Evolutionary conservation across 2,888 invertebrate species (phyloP).

Genomic region (Machimus rusticus): DNA sequence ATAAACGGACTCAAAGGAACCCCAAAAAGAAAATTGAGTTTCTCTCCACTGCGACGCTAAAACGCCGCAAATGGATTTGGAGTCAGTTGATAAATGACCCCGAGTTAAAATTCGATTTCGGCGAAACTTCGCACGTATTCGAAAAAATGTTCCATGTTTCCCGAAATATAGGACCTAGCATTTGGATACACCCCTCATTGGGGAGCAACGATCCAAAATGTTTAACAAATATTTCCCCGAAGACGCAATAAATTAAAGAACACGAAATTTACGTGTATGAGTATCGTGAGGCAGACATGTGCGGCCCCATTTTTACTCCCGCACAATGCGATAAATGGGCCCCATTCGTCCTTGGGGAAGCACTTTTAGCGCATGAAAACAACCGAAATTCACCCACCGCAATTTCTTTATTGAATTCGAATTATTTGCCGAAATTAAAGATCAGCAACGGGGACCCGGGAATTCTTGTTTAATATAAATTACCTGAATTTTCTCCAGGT

Average conservation of each 20-base stretch:
- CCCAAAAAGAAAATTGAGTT: neutral
- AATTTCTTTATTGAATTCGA: neutral
- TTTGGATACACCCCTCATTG: neutral
- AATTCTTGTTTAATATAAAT: neutral
- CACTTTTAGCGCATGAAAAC: neutral
- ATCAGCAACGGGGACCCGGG: neutral
- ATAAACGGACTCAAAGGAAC: neutral
- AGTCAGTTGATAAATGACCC: neutral
- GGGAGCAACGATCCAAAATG: neutral
- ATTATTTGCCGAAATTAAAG: neutral
- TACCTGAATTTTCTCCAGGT: neutral
- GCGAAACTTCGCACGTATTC: neutral
- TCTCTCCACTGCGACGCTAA: neutral
- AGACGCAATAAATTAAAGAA: constrained; percentile 28
- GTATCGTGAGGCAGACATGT: neutral
- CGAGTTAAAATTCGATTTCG: neutral
- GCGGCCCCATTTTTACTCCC: neutral
- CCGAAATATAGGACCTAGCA: neutral
- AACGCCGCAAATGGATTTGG: neutral
- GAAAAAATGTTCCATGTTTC: neutral
- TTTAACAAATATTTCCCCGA: neutral
- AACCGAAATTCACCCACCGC: neutral
- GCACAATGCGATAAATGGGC: neutral
- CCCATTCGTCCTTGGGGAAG: neutral
- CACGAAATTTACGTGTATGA: neutral